Evolutionary conservation across 2,113 vertebrate genomes (phyloP).

Genomic region (Eudyptes chrysolophus): DNA sequence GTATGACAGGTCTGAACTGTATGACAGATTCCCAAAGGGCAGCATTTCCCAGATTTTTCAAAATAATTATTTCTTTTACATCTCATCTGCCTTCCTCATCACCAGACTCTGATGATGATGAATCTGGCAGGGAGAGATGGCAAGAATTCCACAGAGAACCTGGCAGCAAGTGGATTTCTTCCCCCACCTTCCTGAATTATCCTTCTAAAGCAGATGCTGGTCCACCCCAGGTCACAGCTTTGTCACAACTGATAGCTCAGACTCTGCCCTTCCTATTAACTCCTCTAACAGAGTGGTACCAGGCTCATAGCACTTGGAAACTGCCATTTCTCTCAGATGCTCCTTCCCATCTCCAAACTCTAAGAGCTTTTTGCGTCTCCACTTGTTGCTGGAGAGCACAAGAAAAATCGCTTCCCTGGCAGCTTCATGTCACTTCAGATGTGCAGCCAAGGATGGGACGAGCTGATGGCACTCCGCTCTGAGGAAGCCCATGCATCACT

Average conservation of each 20-base stretch:
- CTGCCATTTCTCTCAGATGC: not conserved
- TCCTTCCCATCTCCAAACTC: not conserved
- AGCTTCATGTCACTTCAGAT: not conserved
- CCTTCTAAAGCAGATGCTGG: not conserved
- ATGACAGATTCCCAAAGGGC: not conserved
- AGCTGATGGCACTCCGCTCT: not conserved
- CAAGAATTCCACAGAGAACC: not conserved
- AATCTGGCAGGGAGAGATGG: not conserved
- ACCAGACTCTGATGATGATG: not conserved
- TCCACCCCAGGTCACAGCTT: not conserved
- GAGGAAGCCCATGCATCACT: not conserved
- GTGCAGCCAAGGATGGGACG: not conserved
- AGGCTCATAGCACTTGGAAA: not conserved
- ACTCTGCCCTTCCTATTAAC: not conserved
- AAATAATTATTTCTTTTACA: not conserved
- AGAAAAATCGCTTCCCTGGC: not conserved
- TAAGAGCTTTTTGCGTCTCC: not conserved
- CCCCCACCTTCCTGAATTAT: not conserved
- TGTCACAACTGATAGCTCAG: not conserved
- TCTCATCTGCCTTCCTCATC: not conserved
- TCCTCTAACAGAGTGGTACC: not conserved
- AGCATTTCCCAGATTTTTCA: not conserved
- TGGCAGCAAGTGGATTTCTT: not conserved
- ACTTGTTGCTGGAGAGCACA: not conserved
- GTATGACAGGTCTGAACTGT: not conserved